Percentiles rank a stretch among this genome's conserved stretches.
These are phyloP conservation scores for Litoditis marina DNA, from an alignment of 2,888 invertebrate genomes.

Conservation along the genomic window DNA sequence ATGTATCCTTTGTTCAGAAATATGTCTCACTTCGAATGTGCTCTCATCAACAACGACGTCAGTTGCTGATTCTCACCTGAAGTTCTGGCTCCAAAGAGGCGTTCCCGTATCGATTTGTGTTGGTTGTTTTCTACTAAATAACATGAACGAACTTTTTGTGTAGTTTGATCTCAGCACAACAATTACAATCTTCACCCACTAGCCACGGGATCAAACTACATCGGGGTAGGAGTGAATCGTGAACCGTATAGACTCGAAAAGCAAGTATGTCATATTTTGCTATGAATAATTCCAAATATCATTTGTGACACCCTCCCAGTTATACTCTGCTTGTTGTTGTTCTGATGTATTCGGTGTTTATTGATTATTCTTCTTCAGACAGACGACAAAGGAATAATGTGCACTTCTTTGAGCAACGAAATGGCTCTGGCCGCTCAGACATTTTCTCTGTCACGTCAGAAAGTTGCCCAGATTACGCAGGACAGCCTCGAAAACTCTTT, in stretches of 20 bases:
- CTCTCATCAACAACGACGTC: slow-evolving; percentile 12
- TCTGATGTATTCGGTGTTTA: no score
- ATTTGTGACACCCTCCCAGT: neutral
- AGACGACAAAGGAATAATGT: slow-evolving; percentile 30
- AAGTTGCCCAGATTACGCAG: neutral
- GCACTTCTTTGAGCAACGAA: slow-evolving; percentile 10
- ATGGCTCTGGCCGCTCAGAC: slow-evolving; percentile 8
- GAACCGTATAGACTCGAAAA: no score
- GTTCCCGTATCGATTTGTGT: no score
- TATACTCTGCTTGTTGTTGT: no score
- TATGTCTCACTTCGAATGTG: slow-evolving; percentile 32
- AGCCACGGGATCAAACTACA: no score
- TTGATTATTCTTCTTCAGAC: slow-evolving; percentile 24
- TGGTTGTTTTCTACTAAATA: no score
- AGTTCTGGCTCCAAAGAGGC: slow-evolving; percentile 19
- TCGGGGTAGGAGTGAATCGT: no score
- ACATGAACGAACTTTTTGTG: no score
- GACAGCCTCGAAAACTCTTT: slow-evolving; percentile 8
- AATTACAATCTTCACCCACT: no score
- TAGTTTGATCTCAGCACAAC: no score
- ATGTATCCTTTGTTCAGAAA: slow-evolving; percentile 15
- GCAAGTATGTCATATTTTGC: no score
- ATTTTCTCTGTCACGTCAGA: neutral
- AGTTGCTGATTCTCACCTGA: slow-evolving; percentile 18
- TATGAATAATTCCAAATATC: neutral